These are phyloP conservation scores for Pygoscelis antarcticus DNA, from an alignment of 2,113 vertebrate genomes.

Conservation along the genomic window DNA sequence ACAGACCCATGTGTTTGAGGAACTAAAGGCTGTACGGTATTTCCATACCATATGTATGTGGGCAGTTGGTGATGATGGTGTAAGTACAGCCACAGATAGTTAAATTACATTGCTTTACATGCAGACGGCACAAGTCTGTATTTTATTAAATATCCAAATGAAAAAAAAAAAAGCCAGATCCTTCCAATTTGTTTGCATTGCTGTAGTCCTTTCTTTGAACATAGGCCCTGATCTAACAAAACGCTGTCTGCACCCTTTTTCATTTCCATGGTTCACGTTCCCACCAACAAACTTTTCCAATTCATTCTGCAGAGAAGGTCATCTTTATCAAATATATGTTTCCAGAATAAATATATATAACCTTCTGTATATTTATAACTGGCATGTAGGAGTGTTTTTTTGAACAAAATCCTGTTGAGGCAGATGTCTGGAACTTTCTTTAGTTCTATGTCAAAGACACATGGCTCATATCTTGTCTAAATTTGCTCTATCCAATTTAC, in stretches of 20 bases:
- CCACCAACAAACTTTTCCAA: not conserved
- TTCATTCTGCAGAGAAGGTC: constrained; percentile 32
- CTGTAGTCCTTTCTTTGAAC: not conserved
- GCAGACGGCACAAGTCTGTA: not conserved
- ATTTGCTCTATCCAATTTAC: not conserved
- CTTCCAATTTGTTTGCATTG: not conserved
- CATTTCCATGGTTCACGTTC: not conserved
- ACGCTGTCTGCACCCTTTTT: not conserved
- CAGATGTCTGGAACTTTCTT: constrained; percentile 66
- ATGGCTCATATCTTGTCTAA: constrained; percentile 9
- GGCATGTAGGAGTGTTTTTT: constrained; percentile 47
- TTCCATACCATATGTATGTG: constrained; percentile 15
- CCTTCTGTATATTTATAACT: constrained; percentile 54
- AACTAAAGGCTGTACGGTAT: not conserved
- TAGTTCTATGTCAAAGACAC: constrained; percentile 57
- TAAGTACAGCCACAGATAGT: constrained; percentile 5
- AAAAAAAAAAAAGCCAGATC: not conserved
- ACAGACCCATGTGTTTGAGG: not conserved
- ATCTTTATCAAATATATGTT: constrained; percentile 44
- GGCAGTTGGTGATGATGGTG: not conserved
- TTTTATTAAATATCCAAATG: not conserved
- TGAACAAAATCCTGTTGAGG: constrained; percentile 53
- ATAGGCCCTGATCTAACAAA: not conserved
- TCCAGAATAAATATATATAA: constrained; percentile 52
- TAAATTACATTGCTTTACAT: not conserved